Evolutionary conservation across 2,797 vertebrate genomes (phyloP), one percentile per base, ranked within the genome.

Genomic region (Lerista edwardsae): DNA sequence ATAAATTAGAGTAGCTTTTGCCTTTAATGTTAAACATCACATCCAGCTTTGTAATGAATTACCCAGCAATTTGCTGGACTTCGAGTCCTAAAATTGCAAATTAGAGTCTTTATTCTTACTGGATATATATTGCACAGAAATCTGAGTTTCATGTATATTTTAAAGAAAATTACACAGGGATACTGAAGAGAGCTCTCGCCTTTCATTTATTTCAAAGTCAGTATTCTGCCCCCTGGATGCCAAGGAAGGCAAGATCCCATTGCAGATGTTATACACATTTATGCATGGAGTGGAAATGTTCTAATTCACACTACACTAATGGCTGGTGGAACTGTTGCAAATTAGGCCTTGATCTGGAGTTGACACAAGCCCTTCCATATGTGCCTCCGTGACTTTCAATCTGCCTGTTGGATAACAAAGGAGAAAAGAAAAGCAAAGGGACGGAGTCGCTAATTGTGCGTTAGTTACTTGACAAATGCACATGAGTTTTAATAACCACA

Each of bases 141-240:
- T 79, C 67, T 85, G 69, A 89, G 4, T 90, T 90, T 79, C 23
- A 27, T 76, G n/a, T 59, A 89, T 59, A 86, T 89, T 91, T 92
- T 80, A 90, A 92, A 79, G 62, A 47, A 84, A 80, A 74, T 76
- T 55, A n/a, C 65, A 76, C 79, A 8, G 62, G 83, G 62, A 86
- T 79, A 57, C 0, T 1, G 23, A 84, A 80, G 47, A 87, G 17
- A 88, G 76, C 0, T 17, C 67, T 75, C 88, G 82, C 76, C 61
- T 89, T 62, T 79, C 80, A 88, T 90, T 84, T 91, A 90, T 88
- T 91, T 91, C 57, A 75, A 44, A 78, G 75, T 82, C 86, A 87
- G 83, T 89, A 87, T 87, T 91, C 88, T 92, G 59, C 36, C 67
- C 87, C 3, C 71, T 83, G 79, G 59, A 73, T 90, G 85, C 2